Conservation (phyloP, 35 echinoderm and acorn worm species). For the Lytechinus pictus region DNA sequence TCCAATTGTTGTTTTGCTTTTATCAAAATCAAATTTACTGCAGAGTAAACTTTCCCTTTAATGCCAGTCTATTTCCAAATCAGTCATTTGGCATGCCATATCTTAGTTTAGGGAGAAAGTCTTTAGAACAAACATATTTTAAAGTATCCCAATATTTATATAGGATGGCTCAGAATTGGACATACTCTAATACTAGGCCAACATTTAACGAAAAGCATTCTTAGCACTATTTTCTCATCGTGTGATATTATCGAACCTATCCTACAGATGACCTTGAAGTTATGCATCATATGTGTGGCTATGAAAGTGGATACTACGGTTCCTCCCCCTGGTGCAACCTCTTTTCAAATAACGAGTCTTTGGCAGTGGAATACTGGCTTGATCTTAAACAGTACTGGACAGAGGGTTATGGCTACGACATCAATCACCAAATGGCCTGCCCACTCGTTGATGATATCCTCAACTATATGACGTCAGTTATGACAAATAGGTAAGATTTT, state of each 20-base stretch:
- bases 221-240: too few species aligned
- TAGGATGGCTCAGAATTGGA: too few species aligned
- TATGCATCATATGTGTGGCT: constrained; percentile 32
- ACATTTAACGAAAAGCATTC: too few species aligned
- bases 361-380: not conserved
- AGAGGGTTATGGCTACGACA: constrained; percentile 23
- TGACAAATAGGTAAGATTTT: not conserved
- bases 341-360: not conserved
- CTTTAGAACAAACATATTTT: too few species aligned
- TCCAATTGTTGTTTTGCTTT: too few species aligned
- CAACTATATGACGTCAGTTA: not conserved
- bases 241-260: not conserved
- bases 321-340: constrained; percentile 22
- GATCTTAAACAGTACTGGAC: constrained; percentile 29
- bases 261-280: constrained; percentile 20
- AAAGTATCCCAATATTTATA: too few species aligned
- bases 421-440: constrained; percentile 39
- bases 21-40: too few species aligned
- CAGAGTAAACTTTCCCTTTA: too few species aligned
- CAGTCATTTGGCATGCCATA: too few species aligned
- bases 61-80: too few species aligned
- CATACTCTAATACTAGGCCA: too few species aligned
- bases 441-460: constrained; percentile 36
- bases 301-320: constrained; percentile 12
- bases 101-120: too few species aligned